Evolutionary conservation across 2,888 invertebrate species (phyloP).

Genomic region (Prosopocoilus inquinatus): DNA sequence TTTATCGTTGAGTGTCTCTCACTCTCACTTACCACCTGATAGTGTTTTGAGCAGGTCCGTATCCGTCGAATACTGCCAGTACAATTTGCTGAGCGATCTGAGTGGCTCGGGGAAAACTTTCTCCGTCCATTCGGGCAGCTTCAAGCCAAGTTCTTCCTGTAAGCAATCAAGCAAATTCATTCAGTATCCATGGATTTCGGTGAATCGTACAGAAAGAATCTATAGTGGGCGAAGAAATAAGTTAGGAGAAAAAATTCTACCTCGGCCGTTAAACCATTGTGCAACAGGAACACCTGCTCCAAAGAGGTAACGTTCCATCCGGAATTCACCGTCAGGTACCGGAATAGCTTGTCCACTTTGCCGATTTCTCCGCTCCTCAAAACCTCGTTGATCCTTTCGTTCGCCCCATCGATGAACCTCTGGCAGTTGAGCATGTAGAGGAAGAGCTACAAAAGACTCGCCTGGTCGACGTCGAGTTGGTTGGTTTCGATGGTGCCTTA

Average conservation of each 20-base stretch:
- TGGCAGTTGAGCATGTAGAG: slow-evolving; percentile 9
- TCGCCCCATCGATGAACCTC: slow-evolving; percentile 2
- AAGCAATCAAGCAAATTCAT: no score
- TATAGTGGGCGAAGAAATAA: background rate
- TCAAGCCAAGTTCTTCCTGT: slow-evolving; percentile 40
- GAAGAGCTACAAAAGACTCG: slow-evolving; percentile 10
- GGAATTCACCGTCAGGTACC: slow-evolving; percentile 12
- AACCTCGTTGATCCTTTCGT: background rate
- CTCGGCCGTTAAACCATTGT: slow-evolving; percentile 10
- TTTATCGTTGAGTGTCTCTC: no score
- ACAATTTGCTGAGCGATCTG: slow-evolving; percentile 40
- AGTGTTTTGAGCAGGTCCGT: slow-evolving; percentile 38
- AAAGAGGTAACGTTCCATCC: slow-evolving; percentile 15
- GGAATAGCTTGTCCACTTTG: slow-evolving; percentile 9
- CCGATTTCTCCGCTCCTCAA: slow-evolving; percentile 8
- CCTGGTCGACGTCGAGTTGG: background rate
- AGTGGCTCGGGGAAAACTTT: slow-evolving; percentile 42
- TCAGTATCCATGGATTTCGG: no score
- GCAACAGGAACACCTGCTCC: slow-evolving; percentile 9
- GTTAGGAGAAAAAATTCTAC: no score
- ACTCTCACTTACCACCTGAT: slow-evolving; percentile 23
- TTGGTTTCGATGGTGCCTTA: slow-evolving; percentile 2
- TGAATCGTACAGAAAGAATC: no score
- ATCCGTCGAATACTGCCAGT: slow-evolving; percentile 42
- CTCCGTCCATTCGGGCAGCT: slow-evolving; percentile 48